These are phyloP conservation scores for Margarornis squamiger DNA, from an alignment of 2,797 vertebrate genomes.

Conservation along the genomic window DNA sequence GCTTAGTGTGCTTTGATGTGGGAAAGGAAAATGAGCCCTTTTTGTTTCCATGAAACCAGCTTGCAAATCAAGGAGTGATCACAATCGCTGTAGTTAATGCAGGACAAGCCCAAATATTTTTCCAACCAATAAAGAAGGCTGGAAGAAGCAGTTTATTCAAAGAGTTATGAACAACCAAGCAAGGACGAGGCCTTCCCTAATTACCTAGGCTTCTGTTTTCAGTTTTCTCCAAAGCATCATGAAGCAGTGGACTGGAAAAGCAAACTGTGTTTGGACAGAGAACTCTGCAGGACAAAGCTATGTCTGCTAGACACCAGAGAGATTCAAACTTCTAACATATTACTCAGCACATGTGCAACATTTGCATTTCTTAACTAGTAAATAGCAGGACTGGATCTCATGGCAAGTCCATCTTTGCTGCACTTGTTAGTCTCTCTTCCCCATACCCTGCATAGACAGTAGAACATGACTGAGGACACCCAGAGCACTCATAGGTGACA, in stretches of 20 bases:
- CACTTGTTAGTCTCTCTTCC: neutral
- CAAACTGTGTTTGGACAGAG: neutral
- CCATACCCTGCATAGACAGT: neutral
- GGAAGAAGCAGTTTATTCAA: neutral
- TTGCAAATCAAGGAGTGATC: constrained; percentile 4
- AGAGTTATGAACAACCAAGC: neutral
- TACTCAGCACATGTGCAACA: neutral
- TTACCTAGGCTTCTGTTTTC: neutral
- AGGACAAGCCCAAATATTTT: neutral
- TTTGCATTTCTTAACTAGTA: neutral
- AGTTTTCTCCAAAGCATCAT: neutral
- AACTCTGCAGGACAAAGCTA: neutral
- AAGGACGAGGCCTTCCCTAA: neutral
- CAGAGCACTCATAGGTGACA: neutral
- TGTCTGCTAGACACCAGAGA: neutral
- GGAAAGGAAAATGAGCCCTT: constrained; percentile 24
- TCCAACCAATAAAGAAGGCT: neutral
- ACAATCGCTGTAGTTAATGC: neutral
- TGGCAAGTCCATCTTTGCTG: neutral
- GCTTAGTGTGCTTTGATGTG: constrained; percentile 54
- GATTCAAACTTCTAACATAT: neutral
- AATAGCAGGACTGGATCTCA: neutral
- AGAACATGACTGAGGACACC: neutral
- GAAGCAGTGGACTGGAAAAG: neutral
- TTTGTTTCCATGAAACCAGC: constrained; percentile 9